These are phyloP conservation scores for Callosobruchus maculatus DNA, from an alignment of 2,888 invertebrate genomes.

Conservation along the genomic window DNA sequence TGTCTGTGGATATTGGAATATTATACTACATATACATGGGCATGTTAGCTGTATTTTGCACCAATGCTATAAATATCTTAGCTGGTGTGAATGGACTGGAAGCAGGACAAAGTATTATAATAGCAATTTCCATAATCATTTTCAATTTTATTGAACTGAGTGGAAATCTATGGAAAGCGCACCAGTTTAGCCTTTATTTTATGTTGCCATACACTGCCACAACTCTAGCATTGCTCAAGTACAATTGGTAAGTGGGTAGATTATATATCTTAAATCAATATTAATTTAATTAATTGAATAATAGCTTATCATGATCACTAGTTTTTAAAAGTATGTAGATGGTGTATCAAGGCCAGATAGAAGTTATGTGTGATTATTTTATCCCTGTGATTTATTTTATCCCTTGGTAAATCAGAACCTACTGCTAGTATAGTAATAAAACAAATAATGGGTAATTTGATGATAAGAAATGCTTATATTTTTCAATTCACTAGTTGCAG, in stretches of 20 bases:
- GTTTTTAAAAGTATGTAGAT: too few relatives aligned
- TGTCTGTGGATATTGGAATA: conserved; percentile 77
- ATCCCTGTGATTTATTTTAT: too few relatives aligned
- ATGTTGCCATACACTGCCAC: conserved; percentile 92
- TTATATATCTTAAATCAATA: not conserved
- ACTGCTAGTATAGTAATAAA: too few relatives aligned
- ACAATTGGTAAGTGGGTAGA: conserved; percentile 80
- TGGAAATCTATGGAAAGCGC: conserved; percentile 72
- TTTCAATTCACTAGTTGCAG: too few relatives aligned
- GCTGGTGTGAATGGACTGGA: conserved; percentile 98
- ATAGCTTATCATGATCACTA: too few relatives aligned
- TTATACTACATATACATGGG: conserved; percentile 98
- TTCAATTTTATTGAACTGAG: conserved; percentile 84
- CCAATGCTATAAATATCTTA: conserved; percentile 98
- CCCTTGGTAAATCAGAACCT: too few relatives aligned
- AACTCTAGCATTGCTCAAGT: conserved; percentile 79
- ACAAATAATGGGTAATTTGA: too few relatives aligned
- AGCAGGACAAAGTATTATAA: conserved; percentile 92
- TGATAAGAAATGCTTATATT: too few relatives aligned
- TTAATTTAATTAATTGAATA: too few relatives aligned
- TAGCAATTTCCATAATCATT: conserved; percentile 79
- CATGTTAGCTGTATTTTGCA: conserved; percentile 98
- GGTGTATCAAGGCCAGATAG: too few relatives aligned
- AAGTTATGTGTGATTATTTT: too few relatives aligned
- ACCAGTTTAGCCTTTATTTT: conserved; percentile 90